phyloP scores from a whole-genome alignment of 1,140 invertebrate genomes.

The Scaptodrosophila lebanonensis region DNA sequence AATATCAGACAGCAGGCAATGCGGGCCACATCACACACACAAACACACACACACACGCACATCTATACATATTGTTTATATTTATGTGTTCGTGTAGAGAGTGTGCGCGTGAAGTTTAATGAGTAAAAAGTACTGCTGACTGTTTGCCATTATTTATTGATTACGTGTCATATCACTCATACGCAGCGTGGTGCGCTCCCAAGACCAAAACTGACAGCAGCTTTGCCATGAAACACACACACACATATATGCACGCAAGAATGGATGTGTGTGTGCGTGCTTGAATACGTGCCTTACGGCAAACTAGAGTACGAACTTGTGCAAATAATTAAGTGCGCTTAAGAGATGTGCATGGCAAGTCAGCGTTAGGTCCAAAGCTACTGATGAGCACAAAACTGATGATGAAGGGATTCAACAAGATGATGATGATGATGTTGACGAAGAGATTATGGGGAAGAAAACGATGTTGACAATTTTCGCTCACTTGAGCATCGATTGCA shows the following conservation, averaged over 20 bases:
- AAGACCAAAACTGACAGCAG: conserved; percentile 8
- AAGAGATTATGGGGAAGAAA: conserved; percentile 25
- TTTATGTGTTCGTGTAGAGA: no score
- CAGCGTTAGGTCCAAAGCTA: no score
- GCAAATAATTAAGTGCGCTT: conserved; percentile 75
- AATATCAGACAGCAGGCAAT: conserved; percentile 11
- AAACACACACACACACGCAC: no score
- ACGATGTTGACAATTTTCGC: no score
- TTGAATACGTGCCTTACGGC: no score
- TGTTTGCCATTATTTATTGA: conserved; percentile 67
- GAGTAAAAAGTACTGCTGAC: conserved; percentile 28
- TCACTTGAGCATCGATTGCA: no score
- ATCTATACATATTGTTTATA: no score
- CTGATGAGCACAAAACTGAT: no score
- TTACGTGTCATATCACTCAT: conserved; percentile 74
- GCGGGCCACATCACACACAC: no score
- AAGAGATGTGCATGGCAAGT: conserved; percentile 65
- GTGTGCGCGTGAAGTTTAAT: conserved; percentile 26
- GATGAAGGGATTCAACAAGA: conserved; percentile 19
- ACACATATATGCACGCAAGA: no score
- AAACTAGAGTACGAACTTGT: conserved; percentile 46
- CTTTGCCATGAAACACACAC: no score
- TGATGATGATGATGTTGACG: conserved; percentile 26
- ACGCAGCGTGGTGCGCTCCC: conserved; percentile 46
- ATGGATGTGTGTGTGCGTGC: no score